Evolutionary conservation across 2,113 vertebrate species (phyloP), one percentile per base, ranked within the genome.

Genomic region (Pomatorhinus ruficollis): DNA sequence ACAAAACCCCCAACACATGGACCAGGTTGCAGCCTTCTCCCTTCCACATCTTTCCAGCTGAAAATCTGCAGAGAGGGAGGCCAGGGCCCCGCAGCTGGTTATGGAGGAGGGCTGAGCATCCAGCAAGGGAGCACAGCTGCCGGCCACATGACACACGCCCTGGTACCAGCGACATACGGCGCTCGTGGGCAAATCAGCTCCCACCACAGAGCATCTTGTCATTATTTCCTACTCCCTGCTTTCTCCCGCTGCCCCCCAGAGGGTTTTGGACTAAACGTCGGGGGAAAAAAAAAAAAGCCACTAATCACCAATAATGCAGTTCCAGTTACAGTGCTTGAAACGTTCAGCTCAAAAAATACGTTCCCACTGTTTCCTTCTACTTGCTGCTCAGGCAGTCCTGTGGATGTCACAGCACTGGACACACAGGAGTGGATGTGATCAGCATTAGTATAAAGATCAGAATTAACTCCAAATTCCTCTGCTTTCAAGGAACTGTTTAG

Each of bases 401-500:
- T 22, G 21, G 39, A 56, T 76, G 53, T 44, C 90, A 88, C 64
- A 39, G 52, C 37, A 64, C 6, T 9, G 39, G 47, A 52, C 31
- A 53, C 37, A 27, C 33, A 12, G 21, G 14, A 57, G 56, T 40
- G 42, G 27, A 59, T 54, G 44, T 23, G 71, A 81, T 60, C 56
- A 39, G 68, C 18, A 50, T 31, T 52, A 64, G 33, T 9, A 50
- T 25, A 69, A 69, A 78, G 52, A 93, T 74, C 82, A 93, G 47
- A 84, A 92, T 61, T 90, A 68, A 81, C 37, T 81, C 56, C 64
- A 92, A 95, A 95, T 92, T 93, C 83, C 83, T 92, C 72, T 56
- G 76, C 90, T 95, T 95, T 94, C 79, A 95, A 94, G 85, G 79
- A 96, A 92, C 80, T 86, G 40, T 74, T 95, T 82, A 82, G 91